Evolutionary conservation across 2,797 vertebrate genomes (phyloP).

Genomic region (Diplodus puntazzo): DNA sequence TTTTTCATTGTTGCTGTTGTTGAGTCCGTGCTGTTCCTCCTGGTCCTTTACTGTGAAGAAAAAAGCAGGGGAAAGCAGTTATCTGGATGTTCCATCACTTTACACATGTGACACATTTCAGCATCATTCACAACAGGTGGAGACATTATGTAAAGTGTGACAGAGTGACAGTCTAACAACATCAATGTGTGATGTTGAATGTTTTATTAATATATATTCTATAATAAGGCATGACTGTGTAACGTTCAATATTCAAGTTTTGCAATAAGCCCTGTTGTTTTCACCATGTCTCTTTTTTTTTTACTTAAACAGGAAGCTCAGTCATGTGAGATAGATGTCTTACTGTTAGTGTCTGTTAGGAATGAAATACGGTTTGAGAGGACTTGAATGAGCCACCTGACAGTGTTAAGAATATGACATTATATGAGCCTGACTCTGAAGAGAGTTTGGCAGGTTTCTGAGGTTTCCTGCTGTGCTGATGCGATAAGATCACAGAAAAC

Average conservation of each 20-base stretch:
- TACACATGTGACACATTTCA: neutral
- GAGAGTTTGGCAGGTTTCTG: neutral
- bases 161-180: neutral
- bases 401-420: neutral
- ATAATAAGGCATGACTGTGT: no score
- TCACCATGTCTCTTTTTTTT: neutral
- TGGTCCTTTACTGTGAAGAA: constrained; percentile 27
- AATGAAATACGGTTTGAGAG: neutral
- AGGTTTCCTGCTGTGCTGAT: constrained; percentile 21
- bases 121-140: neutral
- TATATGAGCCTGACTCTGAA: neutral
- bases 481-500: constrained; percentile 15
- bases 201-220: neutral
- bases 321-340: neutral
- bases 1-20: neutral
- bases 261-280: neutral
- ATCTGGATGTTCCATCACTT: neutral
- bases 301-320: neutral
- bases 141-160: neutral
- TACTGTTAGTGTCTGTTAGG: neutral
- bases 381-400: neutral
- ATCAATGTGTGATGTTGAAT: no score
- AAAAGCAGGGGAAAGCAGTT: neutral
- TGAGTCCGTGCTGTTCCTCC: neutral
- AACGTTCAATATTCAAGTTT: neutral